Evolutionary conservation across 2,888 invertebrate species (phyloP).

Genomic region (Lasioglossum oenotherae): DNA sequence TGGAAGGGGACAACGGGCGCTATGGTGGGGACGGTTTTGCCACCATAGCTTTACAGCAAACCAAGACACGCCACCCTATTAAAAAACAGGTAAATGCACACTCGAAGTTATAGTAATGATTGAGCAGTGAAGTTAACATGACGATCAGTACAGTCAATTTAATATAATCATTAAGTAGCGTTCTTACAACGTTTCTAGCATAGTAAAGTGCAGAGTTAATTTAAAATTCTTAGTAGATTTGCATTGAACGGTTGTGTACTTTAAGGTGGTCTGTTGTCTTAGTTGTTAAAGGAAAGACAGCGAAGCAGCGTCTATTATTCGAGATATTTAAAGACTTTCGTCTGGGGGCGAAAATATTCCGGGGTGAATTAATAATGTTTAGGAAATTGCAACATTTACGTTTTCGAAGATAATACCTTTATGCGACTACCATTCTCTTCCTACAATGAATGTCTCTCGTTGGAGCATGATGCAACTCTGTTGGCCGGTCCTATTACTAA

Average conservation of each 20-base stretch:
- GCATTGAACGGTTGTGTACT: neutral
- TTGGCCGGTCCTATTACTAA: slow-evolving; percentile 65
- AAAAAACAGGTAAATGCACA: neutral
- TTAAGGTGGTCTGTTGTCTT: neutral
- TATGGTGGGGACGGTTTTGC: no score
- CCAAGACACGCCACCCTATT: no score
- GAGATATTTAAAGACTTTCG: neutral
- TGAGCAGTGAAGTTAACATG: neutral
- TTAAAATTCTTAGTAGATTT: neutral
- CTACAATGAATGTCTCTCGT: slow-evolving; percentile 65
- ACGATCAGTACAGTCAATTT: neutral
- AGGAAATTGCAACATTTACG: slow-evolving; percentile 15
- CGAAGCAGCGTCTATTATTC: neutral
- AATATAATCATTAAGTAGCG: neutral
- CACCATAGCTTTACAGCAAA: no score
- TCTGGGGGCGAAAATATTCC: neutral
- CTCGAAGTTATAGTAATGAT: neutral
- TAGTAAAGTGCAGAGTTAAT: neutral
- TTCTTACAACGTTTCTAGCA: neutral
- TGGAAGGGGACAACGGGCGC: no score
- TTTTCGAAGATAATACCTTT: slow-evolving; percentile 34
- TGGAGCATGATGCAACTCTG: slow-evolving; percentile 64
- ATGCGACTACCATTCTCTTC: slow-evolving; percentile 14
- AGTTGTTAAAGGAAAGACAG: neutral
- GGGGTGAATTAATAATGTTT: neutral